Base-by-base conservation (phyloP, 2,113 vertebrate genomes). In the Riparia riparia region DNA sequence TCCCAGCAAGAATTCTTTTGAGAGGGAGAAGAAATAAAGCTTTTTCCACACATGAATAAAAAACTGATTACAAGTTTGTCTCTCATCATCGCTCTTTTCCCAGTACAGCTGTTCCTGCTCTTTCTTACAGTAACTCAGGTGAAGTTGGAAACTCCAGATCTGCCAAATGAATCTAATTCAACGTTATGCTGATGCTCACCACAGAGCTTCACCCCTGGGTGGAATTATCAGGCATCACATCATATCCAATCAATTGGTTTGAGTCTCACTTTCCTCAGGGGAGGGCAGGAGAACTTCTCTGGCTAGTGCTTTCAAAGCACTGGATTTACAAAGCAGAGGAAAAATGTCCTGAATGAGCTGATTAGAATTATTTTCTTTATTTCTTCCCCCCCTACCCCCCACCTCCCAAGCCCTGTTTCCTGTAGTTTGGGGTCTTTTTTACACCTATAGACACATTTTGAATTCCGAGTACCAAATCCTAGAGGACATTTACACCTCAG, bases 391-490 rank as follows among this genome's bases (percentile, higher is more conserved):
- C 2, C 6, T 37, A 37, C 37, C 4, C 2, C 3, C 22, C 14
- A 16, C 7, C 10, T 3, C 5, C 8, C 60, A 34, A 65, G 17
- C 22, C 5, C 7, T 0, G 4, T 51, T n/a, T 34, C 4, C 14
- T 58, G 24, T 69, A 37, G 11, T 45, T 54, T 64, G 28, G 7
- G 14, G 20, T 20, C 10, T 51, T 60, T 54, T 86, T 94, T 60
- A 44, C 34, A 44, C 92, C 94, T 92, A 50, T 34, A 85, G 80
- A 61, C 51, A 34, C 7, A 78, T 89, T 95, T 83, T 96, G 47
- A 66, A 95, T 95, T 94, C 74, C 51, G 96, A 77, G 90, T 77
- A 89, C 71, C 68, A 96, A 96, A 88, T 95, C 77, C 54, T 88
- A 60, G 44, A 77, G 82, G 77, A 82, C 90, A 88, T 87, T 74